Conservation (phyloP, 2,888 invertebrate species). For the Nephrocerus scutellatus region DNA sequence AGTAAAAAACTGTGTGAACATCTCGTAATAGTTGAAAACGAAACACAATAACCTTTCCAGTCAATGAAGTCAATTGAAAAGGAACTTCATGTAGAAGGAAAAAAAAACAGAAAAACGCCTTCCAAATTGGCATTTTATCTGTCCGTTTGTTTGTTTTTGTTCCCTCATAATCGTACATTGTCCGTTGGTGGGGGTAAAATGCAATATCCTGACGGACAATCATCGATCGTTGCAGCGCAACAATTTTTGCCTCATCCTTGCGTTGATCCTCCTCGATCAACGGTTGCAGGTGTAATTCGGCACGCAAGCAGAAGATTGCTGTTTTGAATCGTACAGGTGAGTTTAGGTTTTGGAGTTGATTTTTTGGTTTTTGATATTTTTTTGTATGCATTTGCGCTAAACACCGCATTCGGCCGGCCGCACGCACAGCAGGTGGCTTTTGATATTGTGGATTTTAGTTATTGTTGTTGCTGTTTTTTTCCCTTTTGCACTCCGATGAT, state of each 20-base stretch:
- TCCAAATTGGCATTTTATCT: not conserved
- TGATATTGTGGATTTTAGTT: not conserved
- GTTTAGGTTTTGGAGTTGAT: constrained; percentile 11
- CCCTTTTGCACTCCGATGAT: no score
- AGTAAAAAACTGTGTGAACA: not conserved
- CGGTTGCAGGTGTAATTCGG: constrained; percentile 16
- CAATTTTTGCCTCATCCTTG: constrained; percentile 1
- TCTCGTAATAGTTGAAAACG: not conserved
- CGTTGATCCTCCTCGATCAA: not conserved
- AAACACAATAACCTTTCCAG: no score
- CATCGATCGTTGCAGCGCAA: constrained; percentile 1
- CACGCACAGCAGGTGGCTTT: constrained; percentile 28
- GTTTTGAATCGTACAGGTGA: not conserved
- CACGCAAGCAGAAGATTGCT: constrained; percentile 1
- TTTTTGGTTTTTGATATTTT: constrained; percentile 14
- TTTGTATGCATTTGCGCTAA: constrained; percentile 9
- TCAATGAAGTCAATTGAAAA: no score
- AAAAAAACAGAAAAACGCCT: no score
- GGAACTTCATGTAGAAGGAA: no score
- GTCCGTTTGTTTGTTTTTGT: constrained; percentile 11
- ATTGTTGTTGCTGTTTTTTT: no score
- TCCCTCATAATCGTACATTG: no score
- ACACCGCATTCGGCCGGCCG: constrained; percentile 17
- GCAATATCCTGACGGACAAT: not conserved
- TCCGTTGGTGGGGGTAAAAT: not conserved